These are phyloP conservation scores for Zootoca vivipara DNA, from an alignment of 2,113 vertebrate species.

Conservation along the genomic window DNA sequence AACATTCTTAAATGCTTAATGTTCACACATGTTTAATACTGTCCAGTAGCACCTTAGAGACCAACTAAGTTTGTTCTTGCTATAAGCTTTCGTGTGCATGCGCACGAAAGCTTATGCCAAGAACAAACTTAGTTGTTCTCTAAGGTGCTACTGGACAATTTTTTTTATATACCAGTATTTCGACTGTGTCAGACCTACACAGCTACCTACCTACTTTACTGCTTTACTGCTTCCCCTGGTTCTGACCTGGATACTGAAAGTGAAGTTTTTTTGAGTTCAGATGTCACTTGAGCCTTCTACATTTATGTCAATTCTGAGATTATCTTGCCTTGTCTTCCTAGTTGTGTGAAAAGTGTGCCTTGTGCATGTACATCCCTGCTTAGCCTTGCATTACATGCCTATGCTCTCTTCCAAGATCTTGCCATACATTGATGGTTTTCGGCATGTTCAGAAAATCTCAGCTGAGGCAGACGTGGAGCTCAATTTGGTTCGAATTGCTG, in stretches of 20 bases:
- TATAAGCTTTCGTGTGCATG: too few species aligned
- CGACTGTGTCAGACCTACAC: too few species aligned
- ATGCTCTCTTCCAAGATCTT: slow-evolving; percentile 82
- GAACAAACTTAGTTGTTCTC: too few species aligned
- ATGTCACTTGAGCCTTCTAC: neutral
- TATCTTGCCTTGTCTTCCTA: neutral
- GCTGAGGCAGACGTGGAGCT: slow-evolving; percentile 96
- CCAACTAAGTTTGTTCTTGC: too few species aligned
- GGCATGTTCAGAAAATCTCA: slow-evolving; percentile 96
- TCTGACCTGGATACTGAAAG: neutral
- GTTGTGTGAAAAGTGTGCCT: neutral
- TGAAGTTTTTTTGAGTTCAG: neutral
- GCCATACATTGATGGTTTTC: slow-evolving; percentile 94
- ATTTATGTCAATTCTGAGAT: neutral
- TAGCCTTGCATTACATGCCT: neutral
- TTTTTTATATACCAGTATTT: too few species aligned
- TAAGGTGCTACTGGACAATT: too few species aligned
- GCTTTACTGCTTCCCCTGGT: neutral
- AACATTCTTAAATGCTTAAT: neutral
- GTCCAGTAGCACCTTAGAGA: too few species aligned
- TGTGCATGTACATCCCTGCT: neutral
- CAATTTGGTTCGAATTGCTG: slow-evolving; percentile 95
- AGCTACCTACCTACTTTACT: too few species aligned
- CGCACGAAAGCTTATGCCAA: too few species aligned
- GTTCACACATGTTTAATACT: neutral